Base-by-base conservation (phyloP, 2,797 vertebrate genomes). In the Micropoecilia bifurca region DNA sequence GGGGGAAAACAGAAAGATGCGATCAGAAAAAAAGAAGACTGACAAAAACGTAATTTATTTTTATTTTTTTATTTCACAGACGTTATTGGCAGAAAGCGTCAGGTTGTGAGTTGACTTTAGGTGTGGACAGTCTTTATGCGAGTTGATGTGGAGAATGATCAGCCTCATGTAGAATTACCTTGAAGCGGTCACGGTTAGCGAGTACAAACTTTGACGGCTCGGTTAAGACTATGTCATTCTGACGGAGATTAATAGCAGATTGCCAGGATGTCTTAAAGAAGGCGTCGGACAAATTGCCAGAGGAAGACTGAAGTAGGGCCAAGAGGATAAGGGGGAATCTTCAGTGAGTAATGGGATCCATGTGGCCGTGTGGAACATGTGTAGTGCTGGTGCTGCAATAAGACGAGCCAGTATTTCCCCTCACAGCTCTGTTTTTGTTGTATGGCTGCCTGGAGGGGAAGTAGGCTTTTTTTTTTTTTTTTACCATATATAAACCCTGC, bases 311-410 rank as follows among this genome's bases (percentile, higher is more conserved):
- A 80, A 78, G 87, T 74, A 72, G 53, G 75, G 68, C 84, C 77
- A 71, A 80, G 30, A 41, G 79, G 73, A 73, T 90, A 79, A 86
- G 87, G 20, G 33, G 0, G 30, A 69, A 78, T 85, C 75, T 74
- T 87, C 82, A 74, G 73, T 89, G 85, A 91, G 91, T 94, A 93
- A 93, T 91, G 87, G 72, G 88, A 90, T 93, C 93, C 93, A 93
- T 94, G 92, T 93, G 93, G 90, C 91, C 45, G 41, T 78, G 87
- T 90, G 89, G 86, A 93, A 94, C 87, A 93, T 81, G 89, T 93
- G 90, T 88, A 91, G 91, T 43, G 89, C 90, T 91, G 84, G 90
- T 68, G 84, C 90, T 93, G 91, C 89, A 90, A 91, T 91, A 93
- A 88, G 88, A 88, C 71, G 47, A 50, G 84, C 86, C 85, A 87